Evolutionary conservation across 2,888 invertebrate species (phyloP).

Genomic region (Leucoptera coffeella): DNA sequence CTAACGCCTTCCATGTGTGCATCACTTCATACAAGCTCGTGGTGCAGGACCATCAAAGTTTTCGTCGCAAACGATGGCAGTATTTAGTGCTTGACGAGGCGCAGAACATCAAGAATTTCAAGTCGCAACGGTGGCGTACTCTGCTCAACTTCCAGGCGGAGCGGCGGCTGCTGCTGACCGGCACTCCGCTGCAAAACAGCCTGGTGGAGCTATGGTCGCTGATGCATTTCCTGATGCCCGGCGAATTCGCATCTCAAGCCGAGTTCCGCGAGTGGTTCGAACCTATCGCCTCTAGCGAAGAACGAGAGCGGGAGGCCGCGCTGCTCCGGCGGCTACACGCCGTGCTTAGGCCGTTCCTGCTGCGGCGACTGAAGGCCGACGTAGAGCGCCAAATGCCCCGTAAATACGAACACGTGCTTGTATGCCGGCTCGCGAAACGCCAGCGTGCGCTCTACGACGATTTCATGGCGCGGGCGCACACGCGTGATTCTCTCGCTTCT

Average conservation of each 20-base stretch:
- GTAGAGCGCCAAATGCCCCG: constrained; percentile 95
- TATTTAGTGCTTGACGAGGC: constrained; percentile 97
- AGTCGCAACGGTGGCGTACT: constrained; percentile 97
- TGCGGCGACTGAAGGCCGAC: constrained; percentile 87
- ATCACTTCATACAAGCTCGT: constrained; percentile 97
- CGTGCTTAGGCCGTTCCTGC: constrained; percentile 88
- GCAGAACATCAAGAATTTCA: constrained; percentile 99
- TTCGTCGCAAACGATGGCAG: constrained; percentile 96
- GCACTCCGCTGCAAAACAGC: constrained; percentile 93
- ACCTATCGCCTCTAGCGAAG: constrained; percentile 79
- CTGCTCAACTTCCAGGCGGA: constrained; percentile 91
- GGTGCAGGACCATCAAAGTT: constrained; percentile 97
- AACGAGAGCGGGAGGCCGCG: constrained; percentile 1
- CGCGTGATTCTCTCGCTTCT: constrained; percentile 84
- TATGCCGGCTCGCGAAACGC: constrained; percentile 90
- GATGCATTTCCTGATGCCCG: constrained; percentile 98
- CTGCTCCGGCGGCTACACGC: constrained; percentile 33
- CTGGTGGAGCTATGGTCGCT: constrained; percentile 96
- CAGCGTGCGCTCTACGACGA: constrained; percentile 98
- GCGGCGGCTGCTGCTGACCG: constrained; percentile 85
- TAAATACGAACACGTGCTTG: constrained; percentile 92
- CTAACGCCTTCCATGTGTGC: constrained; percentile 96
- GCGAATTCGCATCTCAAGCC: constrained; percentile 91
- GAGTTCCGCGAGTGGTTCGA: constrained; percentile 99
- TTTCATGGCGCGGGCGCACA: constrained; percentile 95